Conservation (phyloP, 2,113 vertebrate genomes). For the Calyptommatus sinebrachiatus region DNA sequence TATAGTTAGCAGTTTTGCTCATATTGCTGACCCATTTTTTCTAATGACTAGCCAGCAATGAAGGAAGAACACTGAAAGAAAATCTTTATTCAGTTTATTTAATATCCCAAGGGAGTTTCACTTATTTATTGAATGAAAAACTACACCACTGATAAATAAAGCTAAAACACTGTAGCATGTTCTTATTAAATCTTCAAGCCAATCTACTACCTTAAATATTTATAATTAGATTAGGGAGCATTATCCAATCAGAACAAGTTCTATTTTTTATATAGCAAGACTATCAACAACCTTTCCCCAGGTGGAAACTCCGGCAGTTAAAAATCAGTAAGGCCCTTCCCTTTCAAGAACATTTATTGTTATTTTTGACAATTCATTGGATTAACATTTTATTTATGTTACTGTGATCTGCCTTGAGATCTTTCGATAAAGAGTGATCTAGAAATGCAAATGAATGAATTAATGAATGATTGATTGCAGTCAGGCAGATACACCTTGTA, state of each 20-base stretch:
- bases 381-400: too few species aligned
- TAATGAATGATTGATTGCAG: too few species aligned
- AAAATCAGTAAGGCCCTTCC: not conserved
- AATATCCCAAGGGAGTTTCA: too few species aligned
- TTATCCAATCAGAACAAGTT: not conserved
- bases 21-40: constrained; percentile 26
- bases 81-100: constrained; percentile 30
- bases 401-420: too few species aligned
- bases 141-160: not conserved
- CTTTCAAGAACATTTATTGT: too few species aligned
- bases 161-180: not conserved
- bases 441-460: too few species aligned
- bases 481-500: too few species aligned
- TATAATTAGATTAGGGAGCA: not conserved
- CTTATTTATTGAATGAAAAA: too few species aligned
- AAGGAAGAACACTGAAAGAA: constrained; percentile 2
- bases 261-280: not conserved
- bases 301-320: not conserved
- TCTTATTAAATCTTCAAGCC: not conserved
- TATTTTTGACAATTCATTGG: too few species aligned
- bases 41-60: constrained; percentile 26
- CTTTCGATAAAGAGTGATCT: too few species aligned
- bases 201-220: not conserved
- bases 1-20: constrained; percentile 52
- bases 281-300: not conserved